These are phyloP conservation scores for Arion vulgaris DNA, from an alignment of 1,140 invertebrate genomes.

Conservation along the genomic window DNA sequence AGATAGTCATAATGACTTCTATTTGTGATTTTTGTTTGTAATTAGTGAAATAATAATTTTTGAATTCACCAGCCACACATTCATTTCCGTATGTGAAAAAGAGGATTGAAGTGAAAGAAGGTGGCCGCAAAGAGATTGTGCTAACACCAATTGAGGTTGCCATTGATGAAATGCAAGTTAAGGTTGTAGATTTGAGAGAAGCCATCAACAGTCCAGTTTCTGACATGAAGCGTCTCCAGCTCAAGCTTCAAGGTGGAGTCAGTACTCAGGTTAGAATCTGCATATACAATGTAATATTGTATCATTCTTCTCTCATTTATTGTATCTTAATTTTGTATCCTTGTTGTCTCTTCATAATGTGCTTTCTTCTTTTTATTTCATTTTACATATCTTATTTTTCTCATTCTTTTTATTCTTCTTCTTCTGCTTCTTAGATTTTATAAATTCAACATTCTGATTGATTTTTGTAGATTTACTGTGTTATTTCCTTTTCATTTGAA, in stretches of 20 bases:
- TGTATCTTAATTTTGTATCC: too few species aligned
- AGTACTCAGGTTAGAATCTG: conserved; percentile 80
- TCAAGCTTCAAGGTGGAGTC: conserved; percentile 88
- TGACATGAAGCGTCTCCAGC: conserved; percentile 90
- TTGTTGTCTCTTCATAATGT: background rate
- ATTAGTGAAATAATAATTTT: too few species aligned
- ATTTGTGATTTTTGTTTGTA: too few species aligned
- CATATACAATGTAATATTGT: too few species aligned
- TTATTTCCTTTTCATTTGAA: too few species aligned
- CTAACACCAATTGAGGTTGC: conserved; percentile 94
- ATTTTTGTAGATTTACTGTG: too few species aligned
- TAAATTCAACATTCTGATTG: too few species aligned
- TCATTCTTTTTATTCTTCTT: too few species aligned
- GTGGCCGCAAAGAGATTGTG: conserved; percentile 81
- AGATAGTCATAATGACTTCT: too few species aligned
- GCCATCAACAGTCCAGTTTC: conserved; percentile 85
- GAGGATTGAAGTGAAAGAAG: conserved; percentile 81
- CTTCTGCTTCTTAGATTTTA: too few species aligned
- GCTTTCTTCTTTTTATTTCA: background rate
- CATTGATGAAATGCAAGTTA: conserved; percentile 90
- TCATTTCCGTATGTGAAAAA: conserved; percentile 94
- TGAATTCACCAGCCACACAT: conserved; percentile 56
- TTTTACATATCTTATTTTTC: background rate
- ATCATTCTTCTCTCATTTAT: too few species aligned
- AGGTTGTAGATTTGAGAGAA: conserved; percentile 86